Percentiles rank a stretch among this genome's conserved stretches.
Evolutionary conservation across 2,888 invertebrate genomes (phyloP).

Genomic region (Rhorus exstirpatorius): DNA sequence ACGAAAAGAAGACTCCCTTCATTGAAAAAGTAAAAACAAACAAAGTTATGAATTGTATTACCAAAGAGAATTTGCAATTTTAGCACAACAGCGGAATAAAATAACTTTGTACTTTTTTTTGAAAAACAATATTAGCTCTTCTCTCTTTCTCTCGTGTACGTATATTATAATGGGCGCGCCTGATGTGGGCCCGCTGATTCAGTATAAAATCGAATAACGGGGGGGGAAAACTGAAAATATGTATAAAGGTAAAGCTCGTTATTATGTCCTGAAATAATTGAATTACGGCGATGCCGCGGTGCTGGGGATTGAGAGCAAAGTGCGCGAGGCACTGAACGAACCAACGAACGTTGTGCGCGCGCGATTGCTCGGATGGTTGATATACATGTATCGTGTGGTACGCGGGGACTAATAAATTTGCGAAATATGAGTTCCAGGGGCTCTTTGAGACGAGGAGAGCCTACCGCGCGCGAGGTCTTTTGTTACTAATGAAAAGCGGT

Average conservation of each 20-base stretch:
- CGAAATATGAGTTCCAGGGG: slow-evolving; percentile 61
- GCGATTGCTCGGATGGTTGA: slow-evolving; percentile 5
- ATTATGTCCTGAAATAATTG: slow-evolving; percentile 57
- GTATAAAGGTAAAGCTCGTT: slow-evolving; percentile 60
- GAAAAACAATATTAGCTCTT: neutral
- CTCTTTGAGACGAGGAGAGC: slow-evolving; percentile 44
- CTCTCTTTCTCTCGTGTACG: neutral
- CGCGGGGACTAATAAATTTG: slow-evolving; percentile 51
- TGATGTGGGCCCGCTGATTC: slow-evolving; percentile 52
- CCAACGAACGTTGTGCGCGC: slow-evolving; percentile 44
- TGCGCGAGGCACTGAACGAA: slow-evolving; percentile 48
- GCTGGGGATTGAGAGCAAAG: slow-evolving; percentile 49
- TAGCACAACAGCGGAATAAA: too few relatives aligned
- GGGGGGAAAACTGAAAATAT: slow-evolving; percentile 39
- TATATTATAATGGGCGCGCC: neutral
- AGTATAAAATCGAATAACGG: slow-evolving; percentile 6
- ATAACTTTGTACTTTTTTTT: too few relatives aligned
- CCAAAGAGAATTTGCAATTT: too few relatives aligned
- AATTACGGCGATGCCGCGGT: slow-evolving; percentile 46
- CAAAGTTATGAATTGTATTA: too few relatives aligned
- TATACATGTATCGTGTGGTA: slow-evolving; percentile 12
- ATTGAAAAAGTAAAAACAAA: too few relatives aligned
- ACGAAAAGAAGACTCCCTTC: too few relatives aligned
- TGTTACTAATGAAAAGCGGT: slow-evolving; percentile 33
- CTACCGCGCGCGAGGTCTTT: slow-evolving; percentile 5